Percentiles rank a stretch among this genome's conserved stretches.
phyloP scores from a whole-genome alignment of 2,888 invertebrate genomes.

The Hyposoter dolosus region DNA sequence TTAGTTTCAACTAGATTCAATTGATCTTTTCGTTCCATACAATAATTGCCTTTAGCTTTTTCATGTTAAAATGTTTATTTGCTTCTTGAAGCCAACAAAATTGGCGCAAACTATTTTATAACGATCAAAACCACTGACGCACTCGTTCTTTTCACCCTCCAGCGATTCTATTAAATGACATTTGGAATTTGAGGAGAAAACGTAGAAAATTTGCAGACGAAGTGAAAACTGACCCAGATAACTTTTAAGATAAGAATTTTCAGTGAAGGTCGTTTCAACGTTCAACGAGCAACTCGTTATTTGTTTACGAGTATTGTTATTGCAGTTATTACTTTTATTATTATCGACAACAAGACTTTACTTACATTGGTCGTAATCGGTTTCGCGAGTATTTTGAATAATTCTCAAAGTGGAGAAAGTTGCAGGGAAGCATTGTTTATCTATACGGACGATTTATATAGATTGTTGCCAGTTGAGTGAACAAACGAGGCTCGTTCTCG shows the following conservation, averaged over 20 bases:
- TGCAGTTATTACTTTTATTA: conserved; percentile 17
- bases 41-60: background rate
- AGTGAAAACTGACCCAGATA: conserved; percentile 58
- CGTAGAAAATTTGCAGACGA: background rate
- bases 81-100: background rate
- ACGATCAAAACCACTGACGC: background rate
- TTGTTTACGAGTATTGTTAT: background rate
- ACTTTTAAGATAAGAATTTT: conserved; percentile 25
- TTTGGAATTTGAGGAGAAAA: conserved; percentile 41
- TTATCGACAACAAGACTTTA: background rate
- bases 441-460: background rate
- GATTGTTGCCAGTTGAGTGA: background rate
- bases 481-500: conserved; percentile 4
- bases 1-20: background rate
- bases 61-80: background rate
- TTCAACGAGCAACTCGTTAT: conserved; percentile 11
- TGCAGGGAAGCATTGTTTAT: background rate
- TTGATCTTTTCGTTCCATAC: background rate
- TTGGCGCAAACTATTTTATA: background rate
- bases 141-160: background rate
- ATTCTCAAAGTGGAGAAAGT: conserved; percentile 1
- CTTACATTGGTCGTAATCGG: background rate
- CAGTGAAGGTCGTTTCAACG: conserved; percentile 55
- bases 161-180: background rate
- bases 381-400: conserved; percentile 2